Base-by-base conservation (phyloP, 2,888 invertebrate species). In the Eupithecia centaureata region DNA sequence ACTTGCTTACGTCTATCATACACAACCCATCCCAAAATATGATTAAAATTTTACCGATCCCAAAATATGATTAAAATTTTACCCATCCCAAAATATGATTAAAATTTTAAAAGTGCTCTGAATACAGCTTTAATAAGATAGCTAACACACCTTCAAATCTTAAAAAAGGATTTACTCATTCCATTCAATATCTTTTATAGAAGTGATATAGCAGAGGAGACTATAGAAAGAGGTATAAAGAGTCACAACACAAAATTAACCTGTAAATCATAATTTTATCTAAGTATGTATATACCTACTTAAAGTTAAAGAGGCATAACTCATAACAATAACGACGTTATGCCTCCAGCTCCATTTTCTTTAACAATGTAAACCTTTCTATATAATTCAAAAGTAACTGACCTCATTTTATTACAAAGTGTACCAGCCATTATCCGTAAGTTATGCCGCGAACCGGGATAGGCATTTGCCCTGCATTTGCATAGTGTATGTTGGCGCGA, bases 21-120 rank as follows among this genome's bases (percentile, higher is more conserved):
- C 69, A 71, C 56, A 61, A n/a, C n/a, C n/a, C n/a, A n/a, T n/a
- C n/a, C n/a, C n/a, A n/a, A n/a, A n/a, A n/a, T n/a, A n/a, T n/a
- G n/a, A n/a, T n/a, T n/a, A 63, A 64, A 67, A 71, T 62, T 70
- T 70, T 73, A n/a, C n/a, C n/a, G n/a, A n/a, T n/a, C n/a, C n/a
- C n/a, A n/a, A n/a, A n/a, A n/a, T n/a, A n/a, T n/a, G n/a, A n/a
- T n/a, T n/a, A 63, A 64, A 67, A 71, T 62, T 70, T 70, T 73
- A 70, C 63, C 68, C 67, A 22, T 56, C 60, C 63, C 63, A 72
- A 67, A 71, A 70, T 73, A 71, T 71, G 70, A 73, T 75, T 75
- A 75, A 73, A 74, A 68, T 70, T 73, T 73, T 71, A 75, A 75
- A 70, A 69, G 71, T 72, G 68, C 71, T 67, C 62, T 25, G 61